Evolutionary conservation across 2,888 invertebrate species (phyloP), one percentile per base, ranked within the genome.

Genomic region (Parnassius orleans): DNA sequence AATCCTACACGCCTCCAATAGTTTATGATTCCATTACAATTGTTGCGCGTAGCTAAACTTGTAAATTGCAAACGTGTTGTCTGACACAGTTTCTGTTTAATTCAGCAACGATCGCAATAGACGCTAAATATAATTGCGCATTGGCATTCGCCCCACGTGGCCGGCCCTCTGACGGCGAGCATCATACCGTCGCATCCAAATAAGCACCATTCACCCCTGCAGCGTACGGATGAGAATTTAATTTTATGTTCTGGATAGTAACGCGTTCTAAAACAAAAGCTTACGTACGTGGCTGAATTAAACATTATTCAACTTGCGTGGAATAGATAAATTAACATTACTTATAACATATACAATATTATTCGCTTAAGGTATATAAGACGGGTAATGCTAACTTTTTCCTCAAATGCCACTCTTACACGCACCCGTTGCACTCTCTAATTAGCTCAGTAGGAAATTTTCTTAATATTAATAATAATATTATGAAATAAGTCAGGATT

Each of bases 161-260:
- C 67, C 74, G 71, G 73, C 75, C 76, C 76, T 74, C 78, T 74
- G 77, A 74, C 81, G 78, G 72, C 76, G 74, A 71, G 74, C 70
- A 69, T 66, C 63, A 69, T 74, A 72, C 78, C 80, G 82, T 77
- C 74, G 70, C 88, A 90, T 89, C 84, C 80, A 76, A 89, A 89
- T 86, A 80, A 84, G 83, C 77, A 84, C 82, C 77, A 70, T 74
- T 72, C 77, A 76, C 79, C 79, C 76, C 74, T 70, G 71, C 75
- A 70, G 87, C 86, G 72, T 89, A 89, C 87, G 77, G 86, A 89
- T 86, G 83, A 83, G 77, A 70, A 73, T 81, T 82, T 85, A 83
- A 81, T 84, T 74, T 74, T 74, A 77, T 76, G 76, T 76, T 75
- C 74, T 73, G 73, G 71, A 72, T 78, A 72, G 75, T 80, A 78